Percentiles rank a stretch among this genome's conserved stretches.
These are phyloP conservation scores for Argyrosomus japonicus DNA, from an alignment of 2,113 vertebrate species.

Conservation along the genomic window DNA sequence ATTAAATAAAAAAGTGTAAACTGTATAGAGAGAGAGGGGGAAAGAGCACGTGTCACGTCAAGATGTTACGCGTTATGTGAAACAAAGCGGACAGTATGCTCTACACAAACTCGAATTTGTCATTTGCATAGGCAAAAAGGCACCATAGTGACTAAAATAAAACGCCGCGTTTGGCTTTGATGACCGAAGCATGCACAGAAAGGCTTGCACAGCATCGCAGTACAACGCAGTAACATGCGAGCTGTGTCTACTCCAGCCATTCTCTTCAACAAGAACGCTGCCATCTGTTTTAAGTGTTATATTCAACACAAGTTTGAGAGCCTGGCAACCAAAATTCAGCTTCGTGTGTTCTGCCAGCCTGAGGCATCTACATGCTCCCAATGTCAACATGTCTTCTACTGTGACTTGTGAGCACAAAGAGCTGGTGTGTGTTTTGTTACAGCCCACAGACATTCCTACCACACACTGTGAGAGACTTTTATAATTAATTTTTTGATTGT, in stretches of 20 bases:
- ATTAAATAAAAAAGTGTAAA: not conserved
- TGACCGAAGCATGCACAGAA: not conserved
- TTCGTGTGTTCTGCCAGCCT: constrained; percentile 4
- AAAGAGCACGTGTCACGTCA: not conserved
- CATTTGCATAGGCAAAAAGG: constrained; percentile 10
- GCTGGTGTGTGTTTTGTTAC: not conserved
- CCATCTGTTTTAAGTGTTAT: not conserved
- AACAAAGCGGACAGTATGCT: not conserved
- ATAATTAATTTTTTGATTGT: not conserved
- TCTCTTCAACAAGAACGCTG: not conserved
- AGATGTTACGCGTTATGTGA: not conserved
- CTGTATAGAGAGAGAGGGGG: not conserved
- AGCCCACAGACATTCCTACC: not conserved
- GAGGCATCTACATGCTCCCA: not conserved
- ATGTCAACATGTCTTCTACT: not conserved
- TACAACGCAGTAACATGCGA: constrained; percentile 4
- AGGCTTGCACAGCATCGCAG: not conserved
- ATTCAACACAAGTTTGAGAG: not conserved
- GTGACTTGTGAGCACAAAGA: not conserved
- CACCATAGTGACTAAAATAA: not conserved
- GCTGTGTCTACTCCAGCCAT: not conserved
- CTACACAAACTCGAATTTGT: not conserved
- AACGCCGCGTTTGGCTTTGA: not conserved
- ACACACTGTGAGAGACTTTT: not conserved
- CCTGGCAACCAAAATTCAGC: not conserved